phyloP scores from a whole-genome alignment of 2,113 vertebrate species.

The Thamnophis sirtalis region DNA sequence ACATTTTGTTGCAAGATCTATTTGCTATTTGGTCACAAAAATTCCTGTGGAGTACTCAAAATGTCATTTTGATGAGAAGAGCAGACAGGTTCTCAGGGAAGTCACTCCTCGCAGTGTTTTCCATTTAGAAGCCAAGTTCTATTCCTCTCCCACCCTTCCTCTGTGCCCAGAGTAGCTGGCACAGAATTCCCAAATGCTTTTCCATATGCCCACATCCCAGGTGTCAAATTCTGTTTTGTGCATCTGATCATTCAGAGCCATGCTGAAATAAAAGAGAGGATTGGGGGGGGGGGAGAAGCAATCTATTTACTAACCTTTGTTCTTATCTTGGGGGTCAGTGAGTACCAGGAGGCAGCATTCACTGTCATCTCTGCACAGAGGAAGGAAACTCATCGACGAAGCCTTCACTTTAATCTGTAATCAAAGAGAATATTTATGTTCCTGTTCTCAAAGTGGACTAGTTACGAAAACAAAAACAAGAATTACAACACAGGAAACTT shows the following conservation, averaged over 20 bases:
- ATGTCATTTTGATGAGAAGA: not conserved
- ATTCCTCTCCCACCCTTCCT: not conserved
- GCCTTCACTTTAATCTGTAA: constrained; percentile 67
- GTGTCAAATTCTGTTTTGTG: not conserved
- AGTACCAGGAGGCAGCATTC: constrained; percentile 66
- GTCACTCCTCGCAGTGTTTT: not conserved
- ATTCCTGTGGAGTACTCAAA: not conserved
- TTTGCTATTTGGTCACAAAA: not conserved
- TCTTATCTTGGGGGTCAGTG: constrained; percentile 66
- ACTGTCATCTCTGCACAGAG: constrained; percentile 62
- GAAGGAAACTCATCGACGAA: constrained; percentile 57
- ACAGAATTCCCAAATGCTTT: not conserved
- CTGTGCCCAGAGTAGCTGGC: not conserved
- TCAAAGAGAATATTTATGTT: constrained; percentile 24
- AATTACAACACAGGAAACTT: not conserved
- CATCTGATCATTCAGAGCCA: not conserved
- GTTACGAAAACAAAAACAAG: not conserved
- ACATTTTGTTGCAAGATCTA: not conserved
- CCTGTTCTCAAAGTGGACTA: not conserved
- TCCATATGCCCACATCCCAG: not conserved
- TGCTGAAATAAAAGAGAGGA: not conserved
- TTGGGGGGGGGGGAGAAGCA: not conserved
- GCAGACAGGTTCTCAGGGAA: not conserved
- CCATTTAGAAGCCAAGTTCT: not conserved
- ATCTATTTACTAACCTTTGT: constrained; percentile 65